Evolutionary conservation across 2,888 invertebrate species (phyloP).

Genomic region (Eueremaeus valkanovi): DNA sequence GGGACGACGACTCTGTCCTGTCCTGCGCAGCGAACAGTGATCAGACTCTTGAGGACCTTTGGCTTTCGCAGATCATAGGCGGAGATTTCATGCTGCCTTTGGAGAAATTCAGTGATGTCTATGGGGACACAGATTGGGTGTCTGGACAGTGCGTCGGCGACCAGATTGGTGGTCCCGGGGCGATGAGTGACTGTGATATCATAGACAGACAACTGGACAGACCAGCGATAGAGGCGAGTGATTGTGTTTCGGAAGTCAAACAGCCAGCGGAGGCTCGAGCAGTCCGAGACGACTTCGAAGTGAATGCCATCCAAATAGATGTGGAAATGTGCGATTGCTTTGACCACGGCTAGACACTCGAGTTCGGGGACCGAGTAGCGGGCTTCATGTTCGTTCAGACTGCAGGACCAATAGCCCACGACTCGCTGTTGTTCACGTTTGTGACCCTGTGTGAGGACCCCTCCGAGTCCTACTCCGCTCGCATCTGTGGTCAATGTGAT

Average conservation of each 20-base stretch:
- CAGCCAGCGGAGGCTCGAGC: slow-evolving; percentile 23
- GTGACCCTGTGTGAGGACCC: slow-evolving; percentile 41
- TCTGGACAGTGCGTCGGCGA: slow-evolving; percentile 46
- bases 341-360: slow-evolving; percentile 45
- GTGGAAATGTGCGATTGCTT: slow-evolving; percentile 45
- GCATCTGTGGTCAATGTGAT: slow-evolving; percentile 44
- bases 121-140: slow-evolving; percentile 39
- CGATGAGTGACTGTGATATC: slow-evolving; percentile 44
- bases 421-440: neutral
- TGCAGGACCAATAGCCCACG: slow-evolving; percentile 39
- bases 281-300: slow-evolving; percentile 39
- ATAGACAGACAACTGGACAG: slow-evolving; percentile 40
- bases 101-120: neutral
- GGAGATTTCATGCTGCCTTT: neutral
- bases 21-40: neutral
- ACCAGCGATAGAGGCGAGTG: slow-evolving; percentile 34
- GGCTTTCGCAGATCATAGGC: neutral
- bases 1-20: neutral
- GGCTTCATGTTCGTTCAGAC: slow-evolving; percentile 44
- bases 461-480: slow-evolving; percentile 26
- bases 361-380: slow-evolving; percentile 46
- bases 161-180: slow-evolving; percentile 43
- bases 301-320: slow-evolving; percentile 34
- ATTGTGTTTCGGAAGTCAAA: neutral
- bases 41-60: neutral